These are phyloP conservation scores for Drosophila anomelani DNA, from an alignment of 2,888 invertebrate genomes.

Conservation along the genomic window DNA sequence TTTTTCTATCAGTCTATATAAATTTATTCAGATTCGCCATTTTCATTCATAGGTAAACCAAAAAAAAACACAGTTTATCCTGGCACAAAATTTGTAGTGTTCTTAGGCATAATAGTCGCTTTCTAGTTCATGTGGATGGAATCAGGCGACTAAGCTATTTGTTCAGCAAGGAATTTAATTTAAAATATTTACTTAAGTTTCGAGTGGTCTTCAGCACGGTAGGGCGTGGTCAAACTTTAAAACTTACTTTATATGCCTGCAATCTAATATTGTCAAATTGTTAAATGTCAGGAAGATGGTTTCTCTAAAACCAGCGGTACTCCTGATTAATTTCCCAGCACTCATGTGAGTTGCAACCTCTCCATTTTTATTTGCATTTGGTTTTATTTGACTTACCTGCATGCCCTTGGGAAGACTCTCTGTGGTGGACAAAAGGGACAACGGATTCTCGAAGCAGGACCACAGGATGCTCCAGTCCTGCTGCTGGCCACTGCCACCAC, in stretches of 20 bases:
- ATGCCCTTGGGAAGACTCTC: slow-evolving; percentile 91
- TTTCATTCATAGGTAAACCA: too few relatives aligned
- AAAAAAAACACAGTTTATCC: too few relatives aligned
- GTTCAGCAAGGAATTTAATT: not conserved
- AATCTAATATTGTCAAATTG: not conserved
- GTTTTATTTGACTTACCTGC: slow-evolving; percentile 85
- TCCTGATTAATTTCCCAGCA: not conserved
- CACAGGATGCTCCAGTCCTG: slow-evolving; percentile 95
- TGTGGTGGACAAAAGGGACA: slow-evolving; percentile 89
- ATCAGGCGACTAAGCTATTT: not conserved
- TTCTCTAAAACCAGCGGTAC: not conserved
- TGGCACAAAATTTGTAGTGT: too few relatives aligned
- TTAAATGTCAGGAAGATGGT: too few relatives aligned
- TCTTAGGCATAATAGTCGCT: not conserved
- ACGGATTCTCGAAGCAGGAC: slow-evolving; percentile 94
- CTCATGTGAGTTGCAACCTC: not conserved
- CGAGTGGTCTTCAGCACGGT: not conserved
- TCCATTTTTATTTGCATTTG: not conserved
- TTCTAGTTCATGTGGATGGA: not conserved
- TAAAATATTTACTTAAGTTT: not conserved
- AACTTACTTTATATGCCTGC: not conserved
- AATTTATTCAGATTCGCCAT: too few relatives aligned
- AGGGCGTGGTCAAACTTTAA: not conserved
- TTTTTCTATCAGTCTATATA: too few relatives aligned
- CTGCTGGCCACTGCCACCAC: slow-evolving; percentile 85